Base-by-base conservation (phyloP, 2,888 invertebrate species). In the Latrodectus elegans region DNA sequence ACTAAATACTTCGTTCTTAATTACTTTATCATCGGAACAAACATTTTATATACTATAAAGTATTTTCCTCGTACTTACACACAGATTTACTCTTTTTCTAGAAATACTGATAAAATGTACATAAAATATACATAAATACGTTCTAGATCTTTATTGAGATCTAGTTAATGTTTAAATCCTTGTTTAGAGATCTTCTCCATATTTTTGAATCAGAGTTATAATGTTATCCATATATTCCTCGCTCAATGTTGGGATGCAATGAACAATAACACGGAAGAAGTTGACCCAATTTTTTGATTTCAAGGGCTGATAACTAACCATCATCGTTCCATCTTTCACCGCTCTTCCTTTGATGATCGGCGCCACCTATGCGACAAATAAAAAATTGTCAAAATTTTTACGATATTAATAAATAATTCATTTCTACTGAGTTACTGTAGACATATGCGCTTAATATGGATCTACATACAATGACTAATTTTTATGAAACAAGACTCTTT, bases 291-390 rank as follows among this genome's bases (percentile, higher is more conserved):
- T 94, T 93, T 94, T 94, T 89, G 94, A 93, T 2, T 92, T 91
- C 38, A 96, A 91, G 0, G 96, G 96, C 14, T 95, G 94, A 91
- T 96, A 96, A 0, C 95, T 95, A n/a, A 96, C 93, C 95, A 96
- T 95, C 65, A 96, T 91, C 0, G 93, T 93, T 0, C 96, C 95
- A 52, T 93, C 93, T 64, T 94, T 90, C 0, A 95, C 94, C 92
- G 96, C 93, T 4, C 93, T 93, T 90, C 95, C 95, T 91, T 96
- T 96, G 72, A 96, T 94, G 91, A 94, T 94, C 10, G 95, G 95
- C 0, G 95, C 95, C 26, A 95, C 92, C 95, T 94, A 91, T 70
- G 92, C 17, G 8, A 8, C 14, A 71, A 15, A n/a, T n/a, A 17
- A n/a, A 67, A 67, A 67, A 17, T n/a, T n/a, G 22, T n/a, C 17